Percentiles rank a stretch among this genome's conserved stretches.
Conservation (phyloP, 2,888 invertebrate genomes). For the Gymnosoma rotundatum region DNA sequence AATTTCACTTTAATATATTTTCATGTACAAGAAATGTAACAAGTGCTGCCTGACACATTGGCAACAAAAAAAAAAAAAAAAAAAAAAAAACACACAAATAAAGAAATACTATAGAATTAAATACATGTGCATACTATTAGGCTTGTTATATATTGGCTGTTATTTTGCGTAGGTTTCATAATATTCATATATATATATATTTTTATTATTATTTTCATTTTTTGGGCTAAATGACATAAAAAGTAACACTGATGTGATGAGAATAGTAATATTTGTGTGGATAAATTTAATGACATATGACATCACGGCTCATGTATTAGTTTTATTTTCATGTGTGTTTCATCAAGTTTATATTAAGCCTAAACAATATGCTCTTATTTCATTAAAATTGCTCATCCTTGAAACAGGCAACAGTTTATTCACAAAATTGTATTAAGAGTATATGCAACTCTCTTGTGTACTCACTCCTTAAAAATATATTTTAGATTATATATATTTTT, state of each 20-base stretch:
- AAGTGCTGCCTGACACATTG: constrained; percentile 27
- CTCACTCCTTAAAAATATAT: not conserved
- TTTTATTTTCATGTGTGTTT: not conserved
- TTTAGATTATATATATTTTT: not conserved
- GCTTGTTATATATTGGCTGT: not conserved
- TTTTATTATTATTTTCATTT: not conserved
- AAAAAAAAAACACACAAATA: no score
- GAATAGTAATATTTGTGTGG: no score
- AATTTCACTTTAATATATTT: not conserved
- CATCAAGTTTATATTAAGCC: constrained; percentile 29
- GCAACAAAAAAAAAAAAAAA: no score
- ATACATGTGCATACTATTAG: constrained; percentile 40
- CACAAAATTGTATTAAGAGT: not conserved
- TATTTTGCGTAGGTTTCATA: not conserved
- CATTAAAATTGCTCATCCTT: not conserved
- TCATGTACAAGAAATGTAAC: constrained; percentile 17
- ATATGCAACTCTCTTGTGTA: not conserved
- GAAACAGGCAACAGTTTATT: not conserved
- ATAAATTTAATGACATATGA: not conserved
- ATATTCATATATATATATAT: not conserved
- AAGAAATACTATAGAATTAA: not conserved
- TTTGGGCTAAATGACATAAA: constrained; percentile 21
- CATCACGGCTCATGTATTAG: constrained; percentile 13
- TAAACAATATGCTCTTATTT: not conserved
- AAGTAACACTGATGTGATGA: not conserved